These are phyloP conservation scores for Epizoanthus stellaris DNA, from an alignment of 92 coral and sea anemone species.

Conservation along the genomic window DNA sequence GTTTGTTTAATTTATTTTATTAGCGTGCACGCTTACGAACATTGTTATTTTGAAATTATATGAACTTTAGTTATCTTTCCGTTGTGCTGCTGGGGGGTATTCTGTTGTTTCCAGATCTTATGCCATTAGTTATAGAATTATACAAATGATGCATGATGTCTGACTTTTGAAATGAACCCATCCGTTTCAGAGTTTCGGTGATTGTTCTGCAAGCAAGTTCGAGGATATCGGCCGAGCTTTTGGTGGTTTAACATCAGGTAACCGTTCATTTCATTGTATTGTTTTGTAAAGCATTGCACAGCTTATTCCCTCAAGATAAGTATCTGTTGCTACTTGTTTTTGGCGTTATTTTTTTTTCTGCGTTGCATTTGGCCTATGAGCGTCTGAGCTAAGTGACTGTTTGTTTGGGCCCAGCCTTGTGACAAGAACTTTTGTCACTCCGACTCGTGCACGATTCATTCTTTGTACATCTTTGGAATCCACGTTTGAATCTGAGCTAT, in stretches of 20 bases:
- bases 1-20: constrained; percentile 8
- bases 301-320: background rate
- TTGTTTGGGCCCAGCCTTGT: constrained; percentile 20
- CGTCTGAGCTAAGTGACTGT: background rate
- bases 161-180: constrained; percentile 17
- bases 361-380: background rate
- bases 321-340: background rate
- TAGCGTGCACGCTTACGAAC: background rate
- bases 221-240: constrained; percentile 88
- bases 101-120: constrained; percentile 15
- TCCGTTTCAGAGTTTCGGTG: constrained; percentile 76
- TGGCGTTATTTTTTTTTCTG: background rate
- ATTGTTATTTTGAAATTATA: background rate
- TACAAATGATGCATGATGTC: background rate
- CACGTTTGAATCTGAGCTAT: constrained; percentile 6
- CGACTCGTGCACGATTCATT: background rate
- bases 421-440: background rate
- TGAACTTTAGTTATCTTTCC: background rate
- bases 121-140: constrained; percentile 30
- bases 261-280: constrained; percentile 1
- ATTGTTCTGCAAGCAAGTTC: constrained; percentile 77
- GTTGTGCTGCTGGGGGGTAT: background rate
- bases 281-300: background rate
- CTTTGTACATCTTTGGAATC: background rate
- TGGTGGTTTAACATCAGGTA: constrained; percentile 78